Evolutionary conservation across 2,888 invertebrate species (phyloP).

Genomic region (Heliconius charithonia): DNA sequence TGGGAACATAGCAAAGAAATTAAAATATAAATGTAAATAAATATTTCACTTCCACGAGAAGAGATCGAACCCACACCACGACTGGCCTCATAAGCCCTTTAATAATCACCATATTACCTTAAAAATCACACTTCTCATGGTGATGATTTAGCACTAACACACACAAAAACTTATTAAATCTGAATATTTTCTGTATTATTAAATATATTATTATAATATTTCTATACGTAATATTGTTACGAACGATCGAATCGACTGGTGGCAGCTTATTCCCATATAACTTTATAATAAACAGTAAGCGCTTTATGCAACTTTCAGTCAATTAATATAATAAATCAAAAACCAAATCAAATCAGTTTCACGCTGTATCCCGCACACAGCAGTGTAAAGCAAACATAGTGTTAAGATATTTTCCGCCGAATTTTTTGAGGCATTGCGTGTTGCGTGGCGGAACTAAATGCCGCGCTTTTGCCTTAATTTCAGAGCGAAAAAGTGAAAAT

Average conservation of each 20-base stretch:
- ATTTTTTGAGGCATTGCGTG: background rate
- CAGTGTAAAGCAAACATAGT: background rate
- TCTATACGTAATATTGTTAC: background rate
- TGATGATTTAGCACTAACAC: background rate
- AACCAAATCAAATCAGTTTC: background rate
- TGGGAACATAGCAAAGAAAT: no score
- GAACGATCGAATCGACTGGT: background rate
- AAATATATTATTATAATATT: background rate
- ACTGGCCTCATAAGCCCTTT: no score
- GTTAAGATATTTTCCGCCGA: background rate
- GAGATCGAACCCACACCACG: no score
- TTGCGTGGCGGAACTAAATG: background rate
- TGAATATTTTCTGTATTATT: no score
- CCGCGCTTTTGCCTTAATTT: no score
- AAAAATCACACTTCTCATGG: background rate
- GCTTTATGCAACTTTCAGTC: background rate
- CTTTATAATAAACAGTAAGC: background rate
- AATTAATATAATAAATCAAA: background rate
- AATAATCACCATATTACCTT: background rate
- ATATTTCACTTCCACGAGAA: no score
- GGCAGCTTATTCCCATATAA: background rate
- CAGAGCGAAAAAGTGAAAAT: no score
- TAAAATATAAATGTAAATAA: no score
- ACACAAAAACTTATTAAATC: background rate
- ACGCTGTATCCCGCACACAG: background rate